Evolutionary conservation across 2,797 vertebrate species (phyloP), one percentile per base, ranked within the genome.

Genomic region (Danio tinwini): DNA sequence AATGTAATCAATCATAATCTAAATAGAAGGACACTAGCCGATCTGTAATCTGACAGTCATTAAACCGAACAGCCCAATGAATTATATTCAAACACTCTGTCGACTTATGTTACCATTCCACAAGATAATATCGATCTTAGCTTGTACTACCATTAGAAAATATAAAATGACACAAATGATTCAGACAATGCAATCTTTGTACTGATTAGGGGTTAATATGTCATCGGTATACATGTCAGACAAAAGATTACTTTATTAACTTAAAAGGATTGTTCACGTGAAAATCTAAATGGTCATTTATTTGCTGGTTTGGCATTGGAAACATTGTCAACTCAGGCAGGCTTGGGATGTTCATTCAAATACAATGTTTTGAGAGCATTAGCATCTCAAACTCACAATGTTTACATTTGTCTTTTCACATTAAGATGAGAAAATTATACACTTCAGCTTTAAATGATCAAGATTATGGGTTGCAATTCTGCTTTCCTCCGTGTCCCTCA

Each of bases 1-100:
- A 64, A 64, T 39, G 19, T 61, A 70, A 70, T 70, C 55, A 78
- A 61, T 78, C 55, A 39, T 78, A 5, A 40, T 70, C 45, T 52
- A 52, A 59, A 62, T 62, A 42, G n/a, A 78, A 61, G 9, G 0
- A 42, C 5, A 17, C 13, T 61, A 19, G 37, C 65, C 56, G 64
- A 78, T 62, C 17, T 69, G 37, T 70, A 50, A 78, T 74, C 44
- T 74, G 56, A 37, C 14, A 2, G 19, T 74, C 17, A 76, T 64
- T 76, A 76, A 63, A 76, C 37, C 9, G 4, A 62, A 39, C 12
- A 52, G 13, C 21, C 42, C 13, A 72, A 61, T 79, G 49, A 71
- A 59, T 17, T 50, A 70, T 62, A 55, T 71, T 45, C 47, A 73
- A 62, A 64, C 17, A 47, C 40, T 17, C 59, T 75, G 58, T 63